phyloP scores from a whole-genome alignment of 2,888 invertebrate genomes.

The Eulithis testata region DNA sequence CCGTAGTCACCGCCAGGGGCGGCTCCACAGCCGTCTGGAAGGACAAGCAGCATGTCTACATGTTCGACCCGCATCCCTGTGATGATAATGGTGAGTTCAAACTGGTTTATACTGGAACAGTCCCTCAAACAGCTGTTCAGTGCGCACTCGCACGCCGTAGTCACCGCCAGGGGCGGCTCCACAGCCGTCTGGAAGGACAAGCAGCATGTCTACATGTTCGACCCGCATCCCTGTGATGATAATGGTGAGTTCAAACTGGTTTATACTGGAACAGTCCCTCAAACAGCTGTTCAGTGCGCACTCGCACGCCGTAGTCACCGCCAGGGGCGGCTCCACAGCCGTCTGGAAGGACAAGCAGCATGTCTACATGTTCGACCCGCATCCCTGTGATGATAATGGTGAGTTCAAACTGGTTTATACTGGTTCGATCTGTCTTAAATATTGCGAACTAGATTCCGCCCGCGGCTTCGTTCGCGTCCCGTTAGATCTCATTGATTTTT shows the following conservation, averaged over 20 bases:
- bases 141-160: constrained; percentile 72
- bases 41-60: constrained; percentile 73
- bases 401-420: neutral
- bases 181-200: constrained; percentile 83
- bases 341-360: constrained; percentile 81
- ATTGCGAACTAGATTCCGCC: no score
- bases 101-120: no score
- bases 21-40: constrained; percentile 84
- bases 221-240: constrained; percentile 85
- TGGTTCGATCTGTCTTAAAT: no score
- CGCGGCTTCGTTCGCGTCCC: no score
- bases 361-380: constrained; percentile 85
- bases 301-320: constrained; percentile 81
- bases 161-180: constrained; percentile 84
- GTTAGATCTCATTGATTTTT: no score
- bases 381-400: constrained; percentile 78
- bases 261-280: constrained; percentile 59
- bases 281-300: constrained; percentile 63
- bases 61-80: constrained; percentile 86
- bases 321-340: constrained; percentile 81
- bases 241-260: constrained; percentile 19
- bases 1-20: constrained; percentile 84
- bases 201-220: constrained; percentile 80
- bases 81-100: constrained; percentile 61
- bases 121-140: constrained; percentile 64